Conservation (phyloP, 2,113 vertebrate genomes). For the Todiramphus chloris region DNA sequence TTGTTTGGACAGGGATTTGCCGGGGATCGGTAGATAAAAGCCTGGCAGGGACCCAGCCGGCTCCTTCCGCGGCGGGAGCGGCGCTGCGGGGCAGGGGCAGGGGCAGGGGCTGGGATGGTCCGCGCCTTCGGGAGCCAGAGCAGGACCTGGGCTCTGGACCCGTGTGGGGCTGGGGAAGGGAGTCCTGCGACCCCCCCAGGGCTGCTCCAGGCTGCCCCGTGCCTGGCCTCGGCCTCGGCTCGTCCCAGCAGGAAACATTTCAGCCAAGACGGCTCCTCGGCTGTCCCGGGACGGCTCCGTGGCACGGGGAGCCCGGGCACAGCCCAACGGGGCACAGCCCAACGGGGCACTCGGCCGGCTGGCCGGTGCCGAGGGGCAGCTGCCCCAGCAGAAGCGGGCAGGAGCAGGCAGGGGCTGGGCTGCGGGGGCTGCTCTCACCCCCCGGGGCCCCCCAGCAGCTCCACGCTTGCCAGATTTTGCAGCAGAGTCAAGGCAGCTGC, state of each 20-base stretch:
- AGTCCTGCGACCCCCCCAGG: neutral
- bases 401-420: neutral
- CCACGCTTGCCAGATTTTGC: neutral
- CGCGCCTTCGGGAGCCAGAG: neutral
- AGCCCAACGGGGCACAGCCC: neutral
- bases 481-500: neutral
- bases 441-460: neutral
- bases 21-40: conserved; percentile 58
- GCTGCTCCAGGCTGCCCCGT: neutral
- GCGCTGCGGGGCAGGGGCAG: neutral
- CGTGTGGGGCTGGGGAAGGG: neutral
- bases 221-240: neutral
- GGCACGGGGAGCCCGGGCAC: neutral
- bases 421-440: neutral
- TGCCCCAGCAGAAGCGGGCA: neutral
- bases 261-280: fast-evolving
- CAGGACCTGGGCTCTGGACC: neutral
- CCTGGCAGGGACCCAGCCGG: conserved; percentile 26
- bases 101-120: neutral
- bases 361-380: fast-evolving
- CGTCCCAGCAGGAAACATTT: neutral
- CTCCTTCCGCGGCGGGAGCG: neutral
- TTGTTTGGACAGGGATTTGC: conserved; percentile 67
- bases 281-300: fast-evolving
- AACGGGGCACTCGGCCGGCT: fast-evolving